Base-by-base conservation (phyloP, 2,797 vertebrate genomes). In the Oreortyx pictus region DNA sequence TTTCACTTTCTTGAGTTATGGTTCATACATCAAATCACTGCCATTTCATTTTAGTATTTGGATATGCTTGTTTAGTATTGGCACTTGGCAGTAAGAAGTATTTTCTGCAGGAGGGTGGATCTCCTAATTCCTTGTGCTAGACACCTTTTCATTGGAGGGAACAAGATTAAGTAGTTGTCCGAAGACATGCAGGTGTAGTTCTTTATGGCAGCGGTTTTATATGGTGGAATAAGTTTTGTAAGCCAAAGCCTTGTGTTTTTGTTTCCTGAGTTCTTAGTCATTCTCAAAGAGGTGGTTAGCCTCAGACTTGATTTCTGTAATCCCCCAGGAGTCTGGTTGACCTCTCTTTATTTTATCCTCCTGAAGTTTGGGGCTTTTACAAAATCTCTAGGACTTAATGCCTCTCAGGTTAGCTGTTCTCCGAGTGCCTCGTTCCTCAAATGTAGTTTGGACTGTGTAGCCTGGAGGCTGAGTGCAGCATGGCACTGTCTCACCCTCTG, bases 381-480 rank as follows among this genome's bases (percentile, higher is more conserved):
- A 9, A 33, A 72, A 50, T 57, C 24, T 41, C 1, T 27, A 41
- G 46, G 41, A 22, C 8, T 14, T 23, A 57, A 25, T 33, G 27
- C 3, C 52, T 80, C 31, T 50, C 27, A 73, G 2, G 9, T 23
- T 43, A 41, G 43, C 29, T 23, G 27, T 4, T 7, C 23, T 86
- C 20, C 24, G 43, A 6, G 8, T 33, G 41, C 11, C 18, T 60
- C 19, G 39, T 82, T 49, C 24, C 19, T 59, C 49, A 29, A 57
- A 5, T 12, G 19, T 14, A 7, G 17, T 24, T 41, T 1, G 0
- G 59, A 18, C 37, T 6, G 2, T 4, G 22, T 18, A 7, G n/a
- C 29, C 14, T 27, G 27, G 4, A 37, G 43, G 5, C 19, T 11
- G 59, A n/a, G 22, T 65, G 10, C 12, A 46, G 33, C 35, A 35